Conservation (phyloP, 2,113 vertebrate species). For the Limnothrissa miodon region DNA sequence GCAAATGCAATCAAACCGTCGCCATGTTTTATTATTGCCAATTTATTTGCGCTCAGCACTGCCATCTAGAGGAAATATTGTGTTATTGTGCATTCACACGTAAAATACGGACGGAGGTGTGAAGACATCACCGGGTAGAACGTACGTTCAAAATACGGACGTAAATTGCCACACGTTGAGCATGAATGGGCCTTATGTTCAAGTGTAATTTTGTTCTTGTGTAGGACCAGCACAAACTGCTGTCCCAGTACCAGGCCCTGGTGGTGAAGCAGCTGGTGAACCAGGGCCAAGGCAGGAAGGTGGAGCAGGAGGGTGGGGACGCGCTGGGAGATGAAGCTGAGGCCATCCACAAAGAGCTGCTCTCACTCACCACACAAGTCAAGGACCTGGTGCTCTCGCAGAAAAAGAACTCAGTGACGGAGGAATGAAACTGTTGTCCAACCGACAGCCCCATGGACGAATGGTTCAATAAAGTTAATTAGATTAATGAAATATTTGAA, state of each 20-base stretch:
- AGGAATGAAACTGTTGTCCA: constrained; percentile 69
- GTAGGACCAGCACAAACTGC: constrained; percentile 86
- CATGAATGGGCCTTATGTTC: not conserved
- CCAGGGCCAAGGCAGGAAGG: constrained; percentile 77
- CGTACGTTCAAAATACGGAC: no score
- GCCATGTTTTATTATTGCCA: no score
- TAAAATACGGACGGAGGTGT: no score
- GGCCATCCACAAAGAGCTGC: constrained; percentile 75
- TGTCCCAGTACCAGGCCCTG: constrained; percentile 84
- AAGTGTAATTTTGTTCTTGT: constrained; percentile 19
- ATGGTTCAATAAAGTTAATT: not conserved
- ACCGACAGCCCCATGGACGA: not conserved
- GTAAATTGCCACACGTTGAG: no score
- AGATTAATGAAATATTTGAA: not conserved
- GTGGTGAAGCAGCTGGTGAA: constrained; percentile 89
- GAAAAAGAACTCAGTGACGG: constrained; percentile 78
- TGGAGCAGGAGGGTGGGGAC: constrained; percentile 52
- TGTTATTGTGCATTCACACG: no score
- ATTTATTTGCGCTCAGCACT: no score
- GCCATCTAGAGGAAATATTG: no score
- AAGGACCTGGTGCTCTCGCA: constrained; percentile 86
- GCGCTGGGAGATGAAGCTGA: constrained; percentile 61
- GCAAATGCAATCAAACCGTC: no score
- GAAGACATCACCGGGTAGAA: no score
- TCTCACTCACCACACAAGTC: constrained; percentile 73